Evolutionary conservation across 2,888 invertebrate genomes (phyloP), one percentile per base, ranked within the genome.

Genomic region (Synanthedon myopaeformis): DNA sequence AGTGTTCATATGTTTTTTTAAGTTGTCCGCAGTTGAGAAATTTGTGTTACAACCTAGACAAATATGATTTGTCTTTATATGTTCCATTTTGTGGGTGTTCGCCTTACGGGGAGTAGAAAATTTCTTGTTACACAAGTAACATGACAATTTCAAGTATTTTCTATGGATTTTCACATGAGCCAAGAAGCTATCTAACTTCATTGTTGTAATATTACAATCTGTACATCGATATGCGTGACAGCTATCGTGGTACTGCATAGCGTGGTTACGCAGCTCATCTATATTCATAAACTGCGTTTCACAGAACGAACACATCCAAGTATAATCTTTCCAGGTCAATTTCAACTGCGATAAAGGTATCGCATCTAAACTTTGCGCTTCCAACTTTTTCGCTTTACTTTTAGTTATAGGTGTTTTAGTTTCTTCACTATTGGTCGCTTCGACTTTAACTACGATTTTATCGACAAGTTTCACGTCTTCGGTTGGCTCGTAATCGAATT

Each of bases 221-320:
- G 89, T 89, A 65, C 93, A 93, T 64, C 89, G 83, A 65, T 89
- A 92, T 49, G 90, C 88, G 13, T 91, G 88, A 52, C 89, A 87
- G 57, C 89, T 88, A 55, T 89, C 87, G 62, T 92, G 92, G 53
- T 85, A 84, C 45, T 83, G 78, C 59, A 89, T 82, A 35, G 90
- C 90, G 70, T 93, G 92, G 5, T 78, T 76, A 54, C 88, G 82
- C 14, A 92, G 70, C 42, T 82, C 82, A 0, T 75, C 68, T 3
- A 76, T 55, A 1, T 59, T 69, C 0, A 69, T 58, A 54, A 82
- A 82, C 52, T 73, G 62, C 0, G 75, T 75, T 23, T 71, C 78
- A 53, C 84, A 84, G 49, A 66, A 72, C 0, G 72, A 66, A 61
- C 84, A 84, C 0, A 63, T 66, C 84, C 84, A 84, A 14, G 51